Evolutionary conservation across 2,113 vertebrate genomes (phyloP), one percentile per base, ranked within the genome.

Genomic region (Vidua chalybeata): DNA sequence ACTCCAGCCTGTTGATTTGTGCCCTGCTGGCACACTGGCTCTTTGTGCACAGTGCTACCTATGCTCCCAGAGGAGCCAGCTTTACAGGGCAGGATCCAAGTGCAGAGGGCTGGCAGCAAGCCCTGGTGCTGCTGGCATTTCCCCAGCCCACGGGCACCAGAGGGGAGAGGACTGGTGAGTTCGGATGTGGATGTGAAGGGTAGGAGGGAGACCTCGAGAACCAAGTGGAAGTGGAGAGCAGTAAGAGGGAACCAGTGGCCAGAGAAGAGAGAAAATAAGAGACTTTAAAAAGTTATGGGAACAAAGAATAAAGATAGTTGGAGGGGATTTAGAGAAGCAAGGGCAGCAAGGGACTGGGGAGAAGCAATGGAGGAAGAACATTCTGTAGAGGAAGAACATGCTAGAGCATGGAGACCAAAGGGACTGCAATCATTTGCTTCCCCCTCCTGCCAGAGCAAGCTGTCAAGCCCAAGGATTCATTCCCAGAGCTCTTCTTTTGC

Each of bases 111-210:
- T 94, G 73, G 51, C 89, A 87, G 68, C 51, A 46, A 58, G 61
- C 84, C 64, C 73, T 66, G 55, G 72, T 30, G 27, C 39, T 45
- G 45, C 49, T 45, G 2, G 56, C 3, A 3, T 55, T 48, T 63
- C 51, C 52, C 61, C 3, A 4, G 30, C 48, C 55, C 37, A 3
- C 0, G 0, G n/a, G 43, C 61, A 33, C 13, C 2, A 0, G 45
- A 15, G 8, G 6, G 13, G n/a, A 37, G 46, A 55, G n/a, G 9
- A 19, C 4, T 48, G 11, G 2, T 43, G n/a, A 26, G 28, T 22
- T 52, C 0, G 2, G 21, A 17, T n/a, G 27, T 12, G 18, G n/a
- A 18, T 6, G 4, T 35, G 51, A 86, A 48, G 17, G 3, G 7
- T 11, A 19, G 46, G 41, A 95, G 49, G 37, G 55, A 71, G 21